phyloP scores from a whole-genome alignment of 1,140 invertebrate species.

The Drosophila malerkotliana region DNA sequence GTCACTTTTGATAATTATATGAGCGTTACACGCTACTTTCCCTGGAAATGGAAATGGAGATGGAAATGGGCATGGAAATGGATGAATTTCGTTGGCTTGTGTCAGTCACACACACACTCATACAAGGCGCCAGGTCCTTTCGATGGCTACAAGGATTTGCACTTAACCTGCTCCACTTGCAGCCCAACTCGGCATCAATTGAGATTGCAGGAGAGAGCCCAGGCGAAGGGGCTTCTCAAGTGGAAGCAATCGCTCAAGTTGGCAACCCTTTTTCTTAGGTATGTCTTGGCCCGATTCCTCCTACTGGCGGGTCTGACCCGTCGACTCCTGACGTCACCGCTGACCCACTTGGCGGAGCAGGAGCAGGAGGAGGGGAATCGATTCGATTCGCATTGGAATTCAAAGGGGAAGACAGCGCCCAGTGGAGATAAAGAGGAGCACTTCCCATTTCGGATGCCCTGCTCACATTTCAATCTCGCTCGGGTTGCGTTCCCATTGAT shows the following conservation, averaged over 20 bases:
- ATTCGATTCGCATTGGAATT: constrained; percentile 33
- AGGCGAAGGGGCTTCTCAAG: constrained; percentile 31
- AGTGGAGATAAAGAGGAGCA: constrained; percentile 9
- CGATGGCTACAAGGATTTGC: constrained; percentile 59
- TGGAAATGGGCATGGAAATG: constrained; percentile 17
- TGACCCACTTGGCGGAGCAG: constrained; percentile 23
- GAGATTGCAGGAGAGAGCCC: constrained; percentile 34
- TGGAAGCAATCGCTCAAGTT: constrained; percentile 45
- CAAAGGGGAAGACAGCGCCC: constrained; percentile 11
- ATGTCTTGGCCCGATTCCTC: constrained; percentile 6
- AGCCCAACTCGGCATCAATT: constrained; percentile 58
- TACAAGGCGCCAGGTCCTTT: constrained; percentile 6
- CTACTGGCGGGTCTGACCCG: not conserved
- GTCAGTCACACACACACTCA: not conserved
- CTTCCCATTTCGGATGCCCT: not conserved
- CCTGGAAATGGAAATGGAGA: constrained; percentile 17
- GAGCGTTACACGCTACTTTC: constrained; percentile 61
- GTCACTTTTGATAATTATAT: constrained; percentile 64
- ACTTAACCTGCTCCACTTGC: constrained; percentile 76
- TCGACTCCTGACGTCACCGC: constrained; percentile 32
- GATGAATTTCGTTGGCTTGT: not conserved
- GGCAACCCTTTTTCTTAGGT: constrained; percentile 38
- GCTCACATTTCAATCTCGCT: constrained; percentile 37
- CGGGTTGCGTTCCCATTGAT: constrained; percentile 29
- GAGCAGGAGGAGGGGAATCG: not conserved